Conservation (phyloP, 2,888 invertebrate species). For the Limnephilus marmoratus region DNA sequence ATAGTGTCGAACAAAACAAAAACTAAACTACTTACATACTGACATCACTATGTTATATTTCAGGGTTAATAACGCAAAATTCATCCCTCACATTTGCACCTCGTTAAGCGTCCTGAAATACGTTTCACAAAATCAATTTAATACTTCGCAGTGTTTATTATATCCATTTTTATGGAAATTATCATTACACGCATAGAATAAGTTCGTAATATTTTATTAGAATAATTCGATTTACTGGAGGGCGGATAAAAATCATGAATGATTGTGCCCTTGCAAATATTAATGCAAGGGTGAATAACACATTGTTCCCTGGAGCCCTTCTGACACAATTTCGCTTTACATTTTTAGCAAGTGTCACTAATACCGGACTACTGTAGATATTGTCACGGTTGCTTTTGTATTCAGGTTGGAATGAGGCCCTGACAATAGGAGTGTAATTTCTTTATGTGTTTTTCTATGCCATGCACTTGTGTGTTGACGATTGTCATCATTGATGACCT, state of each 20-base stretch:
- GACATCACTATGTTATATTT: not conserved
- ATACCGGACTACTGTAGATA: conserved; percentile 14
- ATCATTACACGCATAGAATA: conserved; percentile 58
- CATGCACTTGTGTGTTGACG: not conserved
- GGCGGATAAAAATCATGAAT: conserved; percentile 58
- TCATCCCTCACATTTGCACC: conserved; percentile 4
- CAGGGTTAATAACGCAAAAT: not conserved
- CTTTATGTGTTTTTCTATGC: conserved; percentile 34
- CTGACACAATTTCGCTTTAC: conserved; percentile 11
- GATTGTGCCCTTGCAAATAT: conserved; percentile 52
- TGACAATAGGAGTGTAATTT: conserved; percentile 20
- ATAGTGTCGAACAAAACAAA: too few species aligned
- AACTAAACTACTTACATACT: not conserved
- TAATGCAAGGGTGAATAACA: not conserved
- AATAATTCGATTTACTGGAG: conserved; percentile 59
- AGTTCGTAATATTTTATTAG: conserved; percentile 63
- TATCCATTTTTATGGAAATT: conserved; percentile 65
- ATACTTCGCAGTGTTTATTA: conserved; percentile 51
- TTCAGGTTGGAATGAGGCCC: conserved; percentile 10
- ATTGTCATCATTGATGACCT: not conserved
- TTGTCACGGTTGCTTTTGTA: conserved; percentile 35
- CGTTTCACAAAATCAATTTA: conserved; percentile 24
- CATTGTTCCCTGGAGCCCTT: not conserved
- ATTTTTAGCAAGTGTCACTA: conserved; percentile 44
- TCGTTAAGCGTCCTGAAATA: conserved; percentile 26